Percentiles rank a stretch among this genome's conserved stretches.
Evolutionary conservation across 2,888 invertebrate genomes (phyloP).

Genomic region (Habrosyne pyritoides): DNA sequence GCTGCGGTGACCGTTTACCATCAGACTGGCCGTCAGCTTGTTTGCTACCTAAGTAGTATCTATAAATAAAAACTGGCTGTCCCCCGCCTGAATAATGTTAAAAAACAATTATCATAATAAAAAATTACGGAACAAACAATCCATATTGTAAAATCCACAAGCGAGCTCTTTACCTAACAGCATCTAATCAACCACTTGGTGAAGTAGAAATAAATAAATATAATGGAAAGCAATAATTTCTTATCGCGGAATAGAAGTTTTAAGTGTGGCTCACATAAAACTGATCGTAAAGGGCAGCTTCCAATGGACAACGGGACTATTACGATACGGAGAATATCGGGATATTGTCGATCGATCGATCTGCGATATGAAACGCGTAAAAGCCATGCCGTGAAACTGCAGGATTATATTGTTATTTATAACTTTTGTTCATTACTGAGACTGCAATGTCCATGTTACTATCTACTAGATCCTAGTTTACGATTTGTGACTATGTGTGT

Average conservation of each 20-base stretch:
- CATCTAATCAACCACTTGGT: conserved; percentile 8
- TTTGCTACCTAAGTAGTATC: no score
- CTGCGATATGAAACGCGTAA: conserved; percentile 5
- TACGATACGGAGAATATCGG: not conserved
- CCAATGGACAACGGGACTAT: conserved; percentile 12
- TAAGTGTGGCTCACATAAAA: conserved; percentile 33
- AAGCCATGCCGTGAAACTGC: not conserved
- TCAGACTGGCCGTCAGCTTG: no score
- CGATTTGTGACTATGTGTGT: no score
- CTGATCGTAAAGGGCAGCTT: conserved; percentile 23
- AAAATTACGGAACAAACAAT: no score
- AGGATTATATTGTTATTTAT: not conserved
- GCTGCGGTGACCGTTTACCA: no score
- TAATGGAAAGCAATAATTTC: conserved; percentile 27
- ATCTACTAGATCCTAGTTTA: no score
- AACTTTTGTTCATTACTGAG: no score
- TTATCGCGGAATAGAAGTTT: conserved; percentile 38
- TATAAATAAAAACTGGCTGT: no score
- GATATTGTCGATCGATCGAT: conserved; percentile 8
- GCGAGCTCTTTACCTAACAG: not conserved
- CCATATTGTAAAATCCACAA: conserved; percentile 7
- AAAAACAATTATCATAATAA: no score
- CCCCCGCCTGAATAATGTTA: no score
- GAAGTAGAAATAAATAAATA: conserved; percentile 31
- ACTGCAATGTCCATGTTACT: no score